These are phyloP conservation scores for Gallinago solitaria DNA, from an alignment of 2,797 vertebrate species.

Conservation along the genomic window DNA sequence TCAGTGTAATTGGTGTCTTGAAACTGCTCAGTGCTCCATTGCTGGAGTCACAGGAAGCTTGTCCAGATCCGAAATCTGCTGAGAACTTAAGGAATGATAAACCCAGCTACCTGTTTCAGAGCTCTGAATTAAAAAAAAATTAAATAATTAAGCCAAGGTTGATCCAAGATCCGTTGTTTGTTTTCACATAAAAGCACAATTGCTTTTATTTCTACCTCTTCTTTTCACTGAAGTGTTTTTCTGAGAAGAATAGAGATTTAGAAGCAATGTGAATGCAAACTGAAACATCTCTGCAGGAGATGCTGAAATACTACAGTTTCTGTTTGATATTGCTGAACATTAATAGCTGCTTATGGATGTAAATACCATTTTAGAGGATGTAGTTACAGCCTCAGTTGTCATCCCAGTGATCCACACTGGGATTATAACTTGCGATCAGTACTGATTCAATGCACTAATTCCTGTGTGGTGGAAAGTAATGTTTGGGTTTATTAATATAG, in stretches of 20 bases:
- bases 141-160: neutral
- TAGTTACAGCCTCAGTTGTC: neutral
- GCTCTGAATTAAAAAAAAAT: neutral
- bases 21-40: rapidly evolving
- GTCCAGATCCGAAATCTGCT: neutral
- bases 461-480: neutral
- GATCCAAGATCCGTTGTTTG: neutral
- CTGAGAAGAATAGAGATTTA: neutral
- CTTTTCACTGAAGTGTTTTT: neutral
- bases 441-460: neutral
- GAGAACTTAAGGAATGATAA: neutral
- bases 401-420: neutral
- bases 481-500: neutral
- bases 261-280: neutral
- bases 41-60: neutral
- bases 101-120: neutral
- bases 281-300: neutral
- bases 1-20: neutral
- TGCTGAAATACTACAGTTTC: neutral
- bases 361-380: neutral
- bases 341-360: neutral
- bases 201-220: neutral
- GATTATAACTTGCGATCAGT: neutral
- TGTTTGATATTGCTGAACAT: neutral
- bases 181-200: neutral